These are phyloP conservation scores for Zoanthus gigantus DNA, from an alignment of 92 coral and sea anemone species.

Conservation along the genomic window DNA sequence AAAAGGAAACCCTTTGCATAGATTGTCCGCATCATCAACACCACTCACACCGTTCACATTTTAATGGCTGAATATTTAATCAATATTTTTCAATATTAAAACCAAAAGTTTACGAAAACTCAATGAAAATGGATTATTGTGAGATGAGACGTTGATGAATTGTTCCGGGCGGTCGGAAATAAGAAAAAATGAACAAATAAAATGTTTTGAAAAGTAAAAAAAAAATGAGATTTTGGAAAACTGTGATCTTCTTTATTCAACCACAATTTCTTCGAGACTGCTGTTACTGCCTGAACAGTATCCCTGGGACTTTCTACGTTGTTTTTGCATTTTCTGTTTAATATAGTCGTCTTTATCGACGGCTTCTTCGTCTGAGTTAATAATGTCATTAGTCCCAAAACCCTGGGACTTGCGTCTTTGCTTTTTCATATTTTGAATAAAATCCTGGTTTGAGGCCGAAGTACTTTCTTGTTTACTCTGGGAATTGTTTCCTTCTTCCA, in stretches of 20 bases:
- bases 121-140: too few relatives aligned
- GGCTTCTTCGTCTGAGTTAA: slow-evolving; percentile 7
- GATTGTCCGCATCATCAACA: too few relatives aligned
- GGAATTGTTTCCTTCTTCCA: background rate
- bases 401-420: slow-evolving; percentile 26
- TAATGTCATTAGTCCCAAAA: background rate
- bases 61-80: too few relatives aligned
- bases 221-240: too few relatives aligned
- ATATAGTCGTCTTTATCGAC: slow-evolving; percentile 2
- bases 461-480: background rate
- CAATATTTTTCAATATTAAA: too few relatives aligned
- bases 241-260: background rate
- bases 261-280: background rate
- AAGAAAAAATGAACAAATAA: too few relatives aligned
- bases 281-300: background rate
- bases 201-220: too few relatives aligned
- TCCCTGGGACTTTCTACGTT: slow-evolving; percentile 7
- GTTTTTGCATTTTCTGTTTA: background rate
- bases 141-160: too few relatives aligned
- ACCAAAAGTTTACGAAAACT: too few relatives aligned
- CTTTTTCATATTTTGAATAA: slow-evolving; percentile 1
- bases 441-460: background rate
- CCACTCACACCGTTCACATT: too few relatives aligned
- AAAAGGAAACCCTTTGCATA: too few relatives aligned
- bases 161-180: too few relatives aligned